phyloP scores from a whole-genome alignment of 2,797 vertebrate genomes.

The Oreochromis mossambicus region DNA sequence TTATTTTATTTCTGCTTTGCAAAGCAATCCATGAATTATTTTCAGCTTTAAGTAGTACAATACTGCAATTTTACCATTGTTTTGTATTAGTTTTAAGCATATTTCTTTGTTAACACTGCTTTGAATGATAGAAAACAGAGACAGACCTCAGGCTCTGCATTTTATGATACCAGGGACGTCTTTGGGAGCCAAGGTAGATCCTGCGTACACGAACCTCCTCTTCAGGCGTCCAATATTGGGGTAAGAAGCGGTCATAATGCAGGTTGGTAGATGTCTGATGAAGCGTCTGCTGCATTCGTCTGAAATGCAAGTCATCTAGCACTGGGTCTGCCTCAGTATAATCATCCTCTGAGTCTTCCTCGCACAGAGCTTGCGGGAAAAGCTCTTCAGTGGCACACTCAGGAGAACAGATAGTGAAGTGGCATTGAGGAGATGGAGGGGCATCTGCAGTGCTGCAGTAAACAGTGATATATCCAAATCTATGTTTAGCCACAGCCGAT shows the following conservation, averaged over 20 bases:
- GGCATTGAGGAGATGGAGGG: constrained; percentile 4
- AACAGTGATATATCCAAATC: constrained; percentile 16
- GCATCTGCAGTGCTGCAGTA: constrained; percentile 33
- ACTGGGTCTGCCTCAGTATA: constrained; percentile 82
- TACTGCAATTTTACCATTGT: not conserved
- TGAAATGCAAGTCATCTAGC: constrained; percentile 73
- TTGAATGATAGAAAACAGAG: not conserved
- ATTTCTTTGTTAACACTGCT: not conserved
- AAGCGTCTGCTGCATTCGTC: constrained; percentile 52
- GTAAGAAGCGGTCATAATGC: constrained; percentile 83
- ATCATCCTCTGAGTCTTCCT: constrained; percentile 68
- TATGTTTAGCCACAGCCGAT: constrained; percentile 6
- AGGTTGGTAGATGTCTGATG: constrained; percentile 68
- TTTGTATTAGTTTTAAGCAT: not conserved
- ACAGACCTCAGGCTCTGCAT: constrained; percentile 93
- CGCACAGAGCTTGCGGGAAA: constrained; percentile 69
- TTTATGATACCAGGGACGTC: constrained; percentile 91
- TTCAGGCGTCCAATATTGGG: constrained; percentile 84
- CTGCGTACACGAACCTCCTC: constrained; percentile 80
- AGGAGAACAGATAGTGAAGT: not conserved
- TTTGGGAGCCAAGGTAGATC: constrained; percentile 82
- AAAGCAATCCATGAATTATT: not conserved
- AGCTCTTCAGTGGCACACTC: constrained; percentile 45
- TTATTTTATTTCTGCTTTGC: not conserved
- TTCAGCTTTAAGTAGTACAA: not conserved